These are phyloP conservation scores for Microhierax caerulescens DNA, from an alignment of 2,797 vertebrate species.

Conservation along the genomic window DNA sequence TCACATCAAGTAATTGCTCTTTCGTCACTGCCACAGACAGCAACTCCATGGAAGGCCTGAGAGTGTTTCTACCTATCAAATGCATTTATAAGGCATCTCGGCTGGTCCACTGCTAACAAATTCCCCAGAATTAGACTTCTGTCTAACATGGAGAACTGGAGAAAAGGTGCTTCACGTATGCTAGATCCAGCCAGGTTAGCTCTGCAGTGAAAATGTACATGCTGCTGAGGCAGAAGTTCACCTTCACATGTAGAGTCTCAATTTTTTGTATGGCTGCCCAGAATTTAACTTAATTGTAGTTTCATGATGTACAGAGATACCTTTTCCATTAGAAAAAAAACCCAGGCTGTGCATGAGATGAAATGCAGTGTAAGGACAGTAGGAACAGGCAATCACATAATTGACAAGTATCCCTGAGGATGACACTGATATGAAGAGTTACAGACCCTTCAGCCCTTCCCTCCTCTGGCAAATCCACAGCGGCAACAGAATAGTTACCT, in stretches of 20 bases:
- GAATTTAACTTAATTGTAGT: neutral
- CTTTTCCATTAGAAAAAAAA: neutral
- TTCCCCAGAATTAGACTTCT: neutral
- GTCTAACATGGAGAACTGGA: neutral
- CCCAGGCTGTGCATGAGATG: neutral
- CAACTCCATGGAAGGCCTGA: neutral
- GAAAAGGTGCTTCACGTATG: neutral
- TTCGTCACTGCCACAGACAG: neutral
- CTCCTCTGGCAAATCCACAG: neutral
- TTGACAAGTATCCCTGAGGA: fast-evolving
- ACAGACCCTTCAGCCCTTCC: neutral
- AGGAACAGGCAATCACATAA: neutral
- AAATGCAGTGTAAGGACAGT: neutral
- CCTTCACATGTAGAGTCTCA: neutral
- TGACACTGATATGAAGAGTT: neutral
- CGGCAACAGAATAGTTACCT: neutral
- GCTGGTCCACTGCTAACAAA: neutral
- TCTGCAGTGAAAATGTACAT: neutral
- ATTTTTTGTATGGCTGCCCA: neutral
- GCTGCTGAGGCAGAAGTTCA: neutral
- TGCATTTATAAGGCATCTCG: neutral
- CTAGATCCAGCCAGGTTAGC: neutral
- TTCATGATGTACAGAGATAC: neutral
- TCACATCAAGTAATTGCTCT: neutral
- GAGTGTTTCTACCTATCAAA: neutral